Evolutionary conservation across 2,113 vertebrate species (phyloP), one percentile per base, ranked within the genome.

Genomic region (Theristicus caerulescens): DNA sequence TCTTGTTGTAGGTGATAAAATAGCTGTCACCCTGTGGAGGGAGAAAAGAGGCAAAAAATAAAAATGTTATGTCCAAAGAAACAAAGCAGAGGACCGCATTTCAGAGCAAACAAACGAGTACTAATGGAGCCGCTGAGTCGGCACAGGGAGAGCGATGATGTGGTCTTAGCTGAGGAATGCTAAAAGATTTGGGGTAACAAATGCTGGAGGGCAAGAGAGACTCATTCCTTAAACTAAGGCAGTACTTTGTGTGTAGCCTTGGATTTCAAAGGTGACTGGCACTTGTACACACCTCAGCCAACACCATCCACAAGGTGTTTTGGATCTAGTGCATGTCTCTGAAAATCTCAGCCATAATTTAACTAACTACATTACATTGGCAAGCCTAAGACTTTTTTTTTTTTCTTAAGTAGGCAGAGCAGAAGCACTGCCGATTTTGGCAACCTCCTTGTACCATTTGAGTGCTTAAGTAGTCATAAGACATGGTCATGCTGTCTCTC

Each of bases 1-100:
- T 96, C 91, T 97, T 94, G 97, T 77, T 91, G 71, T 42, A 76
- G n/a, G 96, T 97, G 97, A 97, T 97, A 97, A 97, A 97, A 97
- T 96, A 97, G 91, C 97, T 97, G 91, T 98, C 96, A 96, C 88
- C 88, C 84, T 7, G 93, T 36, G 86, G 94, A 96, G 94, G 80
- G 89, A 96, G 93, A n/a, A 95, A 95, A 86, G 93, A 93, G 52
- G 94, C 14, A 76, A 93, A 74, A 72, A 80, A 83, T 26, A 88
- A 71, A 90, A 82, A 76, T 2, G 62, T 88, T 66, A 92, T 49
- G 87, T 92, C 77, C 80, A 59, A 80, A 73, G 90, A 81, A 97
- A 89, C 77, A 78, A 82, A 91, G 91, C 86, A 51, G 91, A 89
- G 69, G 74, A 95, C 65, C 1, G 16, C 40, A 34, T 96, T 95